These are phyloP conservation scores for Salmo trutta DNA, from an alignment of 2,797 vertebrate genomes.

Conservation along the genomic window DNA sequence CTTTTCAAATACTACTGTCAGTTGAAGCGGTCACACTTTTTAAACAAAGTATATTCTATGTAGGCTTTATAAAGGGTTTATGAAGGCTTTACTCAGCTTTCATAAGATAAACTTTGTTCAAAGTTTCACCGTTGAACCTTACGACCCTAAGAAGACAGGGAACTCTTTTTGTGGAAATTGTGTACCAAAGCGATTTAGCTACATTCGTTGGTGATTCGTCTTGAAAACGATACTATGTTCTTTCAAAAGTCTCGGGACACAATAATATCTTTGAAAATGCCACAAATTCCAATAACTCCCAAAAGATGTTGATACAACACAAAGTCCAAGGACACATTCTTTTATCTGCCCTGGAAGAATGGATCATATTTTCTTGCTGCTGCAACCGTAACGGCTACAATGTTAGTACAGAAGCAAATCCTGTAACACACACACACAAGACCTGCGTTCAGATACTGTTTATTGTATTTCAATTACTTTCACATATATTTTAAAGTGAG, in stretches of 20 bases:
- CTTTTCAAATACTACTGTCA: background rate
- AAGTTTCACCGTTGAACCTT: too few species aligned
- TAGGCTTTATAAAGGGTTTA: background rate
- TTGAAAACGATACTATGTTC: background rate
- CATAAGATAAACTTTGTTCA: background rate
- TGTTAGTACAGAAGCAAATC: background rate
- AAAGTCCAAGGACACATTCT: background rate
- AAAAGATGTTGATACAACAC: background rate
- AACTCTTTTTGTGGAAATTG: too few species aligned
- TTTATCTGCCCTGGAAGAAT: too few species aligned
- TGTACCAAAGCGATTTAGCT: too few species aligned
- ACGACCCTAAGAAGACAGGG: too few species aligned
- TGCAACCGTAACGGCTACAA: background rate
- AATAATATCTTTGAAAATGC: background rate
- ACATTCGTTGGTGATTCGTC: too few species aligned
- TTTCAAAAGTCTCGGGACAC: background rate
- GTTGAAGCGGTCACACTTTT: background rate
- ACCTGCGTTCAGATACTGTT: background rate
- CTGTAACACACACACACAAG: background rate
- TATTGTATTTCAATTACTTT: background rate
- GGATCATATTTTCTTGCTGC: background rate
- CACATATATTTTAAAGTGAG: background rate
- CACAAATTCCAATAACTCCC: background rate
- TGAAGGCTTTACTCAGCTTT: too few species aligned
- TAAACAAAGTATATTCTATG: background rate